Evolutionary conservation across 1,140 invertebrate genomes (phyloP).

Genomic region (Habropoda laboriosa): DNA sequence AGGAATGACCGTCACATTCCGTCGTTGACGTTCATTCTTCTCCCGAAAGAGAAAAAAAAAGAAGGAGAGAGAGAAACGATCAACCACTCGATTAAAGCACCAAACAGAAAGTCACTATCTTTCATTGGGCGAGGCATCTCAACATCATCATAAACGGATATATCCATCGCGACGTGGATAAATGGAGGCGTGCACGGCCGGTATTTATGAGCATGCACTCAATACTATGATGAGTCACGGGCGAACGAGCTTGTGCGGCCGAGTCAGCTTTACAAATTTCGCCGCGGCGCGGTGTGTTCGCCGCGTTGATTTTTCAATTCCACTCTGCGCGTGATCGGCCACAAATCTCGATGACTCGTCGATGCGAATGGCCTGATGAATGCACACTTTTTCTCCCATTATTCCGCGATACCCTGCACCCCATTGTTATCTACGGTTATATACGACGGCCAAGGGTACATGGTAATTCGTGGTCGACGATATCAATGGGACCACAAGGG

Average conservation of each 20-base stretch:
- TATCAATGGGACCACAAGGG: not conserved
- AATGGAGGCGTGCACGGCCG: not conserved
- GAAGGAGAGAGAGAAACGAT: too few relatives aligned
- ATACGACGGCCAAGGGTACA: conserved; percentile 13
- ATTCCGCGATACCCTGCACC: conserved; percentile 20
- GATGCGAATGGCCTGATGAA: conserved; percentile 51
- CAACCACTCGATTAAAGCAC: too few relatives aligned
- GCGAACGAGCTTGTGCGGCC: conserved; percentile 23
- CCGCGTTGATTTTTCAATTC: conserved; percentile 59
- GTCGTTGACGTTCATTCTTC: too few relatives aligned
- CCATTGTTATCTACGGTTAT: conserved; percentile 40
- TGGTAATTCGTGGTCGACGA: conserved; percentile 35
- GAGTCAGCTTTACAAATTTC: conserved; percentile 52
- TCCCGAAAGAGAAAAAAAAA: too few relatives aligned
- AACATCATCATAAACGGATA: too few relatives aligned
- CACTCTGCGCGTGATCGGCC: conserved; percentile 39
- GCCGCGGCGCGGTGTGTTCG: not conserved
- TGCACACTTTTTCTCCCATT: conserved; percentile 52
- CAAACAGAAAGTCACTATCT: too few relatives aligned
- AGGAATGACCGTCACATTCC: too few relatives aligned
- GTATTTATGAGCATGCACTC: not conserved
- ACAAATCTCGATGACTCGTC: conserved; percentile 65
- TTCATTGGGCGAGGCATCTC: too few relatives aligned
- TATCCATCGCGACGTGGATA: too few relatives aligned
- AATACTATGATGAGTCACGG: conserved; percentile 23